phyloP scores from a whole-genome alignment of 1,140 invertebrate species.

The Zaprionus tsacasi region DNA sequence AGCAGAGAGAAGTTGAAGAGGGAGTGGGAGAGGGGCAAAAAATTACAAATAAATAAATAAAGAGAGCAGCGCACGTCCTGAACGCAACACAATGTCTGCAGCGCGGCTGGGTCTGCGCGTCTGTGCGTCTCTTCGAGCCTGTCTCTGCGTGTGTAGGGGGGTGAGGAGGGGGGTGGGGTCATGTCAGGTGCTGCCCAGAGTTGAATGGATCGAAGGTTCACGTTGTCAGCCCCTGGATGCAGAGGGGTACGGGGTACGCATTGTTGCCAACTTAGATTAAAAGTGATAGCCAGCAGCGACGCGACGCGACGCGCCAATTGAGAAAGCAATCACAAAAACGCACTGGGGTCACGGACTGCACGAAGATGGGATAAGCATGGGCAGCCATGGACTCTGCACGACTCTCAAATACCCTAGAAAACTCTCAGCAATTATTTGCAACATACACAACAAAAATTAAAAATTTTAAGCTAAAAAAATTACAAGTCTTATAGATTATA shows the following conservation, averaged over 20 bases:
- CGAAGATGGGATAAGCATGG: not conserved
- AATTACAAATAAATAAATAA: slow-evolving; percentile 47
- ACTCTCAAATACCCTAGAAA: not conserved
- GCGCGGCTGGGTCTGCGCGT: not conserved
- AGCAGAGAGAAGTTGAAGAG: not conserved
- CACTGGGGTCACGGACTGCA: slow-evolving; percentile 32
- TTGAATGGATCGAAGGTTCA: not conserved
- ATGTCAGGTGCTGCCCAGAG: not conserved
- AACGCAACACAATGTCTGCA: slow-evolving; percentile 34
- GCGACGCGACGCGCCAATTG: slow-evolving; percentile 52
- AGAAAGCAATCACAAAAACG: slow-evolving; percentile 68
- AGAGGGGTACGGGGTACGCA: slow-evolving; percentile 20
- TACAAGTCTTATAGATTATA: too few species aligned
- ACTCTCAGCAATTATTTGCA: too few species aligned
- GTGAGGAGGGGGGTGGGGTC: too few species aligned
- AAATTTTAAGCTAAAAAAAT: too few species aligned
- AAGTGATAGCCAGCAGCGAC: slow-evolving; percentile 64
- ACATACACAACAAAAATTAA: too few species aligned
- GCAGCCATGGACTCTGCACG: not conserved
- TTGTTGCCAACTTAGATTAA: slow-evolving; percentile 74
- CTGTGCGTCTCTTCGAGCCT: too few species aligned
- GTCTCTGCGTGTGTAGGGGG: too few species aligned
- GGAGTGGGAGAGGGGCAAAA: not conserved
- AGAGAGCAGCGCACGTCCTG: slow-evolving; percentile 34
- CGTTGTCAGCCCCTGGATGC: not conserved